Conservation (phyloP, 1,140 invertebrate species). For the Eumaeus atala region DNA sequence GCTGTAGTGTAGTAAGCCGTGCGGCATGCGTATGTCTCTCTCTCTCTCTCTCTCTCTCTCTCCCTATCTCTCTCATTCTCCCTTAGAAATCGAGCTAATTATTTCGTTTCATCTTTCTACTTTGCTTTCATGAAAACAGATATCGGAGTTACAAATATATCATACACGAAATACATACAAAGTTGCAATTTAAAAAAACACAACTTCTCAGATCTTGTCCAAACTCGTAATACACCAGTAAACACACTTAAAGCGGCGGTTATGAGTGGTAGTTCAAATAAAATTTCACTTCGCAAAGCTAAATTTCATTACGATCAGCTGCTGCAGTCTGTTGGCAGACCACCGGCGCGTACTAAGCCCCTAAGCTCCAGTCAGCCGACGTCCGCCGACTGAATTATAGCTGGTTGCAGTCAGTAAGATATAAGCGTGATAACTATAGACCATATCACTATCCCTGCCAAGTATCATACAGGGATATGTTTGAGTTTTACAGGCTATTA, state of each 20-base stretch:
- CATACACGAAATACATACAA: too few species aligned
- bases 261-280: slow-evolving; percentile 16
- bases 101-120: too few species aligned
- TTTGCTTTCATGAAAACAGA: too few species aligned
- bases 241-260: not conserved
- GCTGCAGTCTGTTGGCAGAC: slow-evolving; percentile 28
- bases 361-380: slow-evolving; percentile 25
- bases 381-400: slow-evolving; percentile 22
- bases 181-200: too few species aligned
- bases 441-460: slow-evolving; percentile 9
- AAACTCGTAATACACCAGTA: too few species aligned
- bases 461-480: slow-evolving; percentile 2
- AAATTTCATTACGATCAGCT: slow-evolving; percentile 30
- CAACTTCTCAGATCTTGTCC: too few species aligned
- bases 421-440: slow-evolving; percentile 12
- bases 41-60: too few species aligned
- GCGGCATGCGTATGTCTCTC: too few species aligned
- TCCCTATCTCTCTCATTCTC: too few species aligned
- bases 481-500: not conserved
- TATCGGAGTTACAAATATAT: too few species aligned
- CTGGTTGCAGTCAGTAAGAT: slow-evolving; percentile 17
- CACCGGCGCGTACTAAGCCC: slow-evolving; percentile 29
- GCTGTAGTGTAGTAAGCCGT: too few species aligned
- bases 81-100: too few species aligned
- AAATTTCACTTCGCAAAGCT: slow-evolving; percentile 25